Evolutionary conservation across 1,140 invertebrate species (phyloP).

Genomic region (Grapholita molesta): DNA sequence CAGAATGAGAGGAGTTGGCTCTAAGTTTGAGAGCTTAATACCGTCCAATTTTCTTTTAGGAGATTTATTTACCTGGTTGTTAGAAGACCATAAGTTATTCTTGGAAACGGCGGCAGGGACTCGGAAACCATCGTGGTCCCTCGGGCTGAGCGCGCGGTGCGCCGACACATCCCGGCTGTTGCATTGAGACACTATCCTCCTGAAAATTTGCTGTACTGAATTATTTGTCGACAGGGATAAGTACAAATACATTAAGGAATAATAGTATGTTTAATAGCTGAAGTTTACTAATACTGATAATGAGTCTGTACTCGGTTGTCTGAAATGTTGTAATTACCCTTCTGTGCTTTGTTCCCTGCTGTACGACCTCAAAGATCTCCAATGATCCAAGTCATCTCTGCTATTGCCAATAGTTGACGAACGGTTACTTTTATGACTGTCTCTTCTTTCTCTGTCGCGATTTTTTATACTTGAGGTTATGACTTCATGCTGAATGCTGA

Average conservation of each 20-base stretch:
- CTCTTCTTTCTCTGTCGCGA: slow-evolving; percentile 57
- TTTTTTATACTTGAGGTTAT: slow-evolving; percentile 44
- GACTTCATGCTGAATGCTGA: slow-evolving; percentile 56
- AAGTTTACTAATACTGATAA: too few species aligned
- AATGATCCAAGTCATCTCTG: slow-evolving; percentile 66
- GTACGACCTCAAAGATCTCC: slow-evolving; percentile 66
- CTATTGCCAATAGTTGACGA: slow-evolving; percentile 71
- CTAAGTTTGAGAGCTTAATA: too few species aligned
- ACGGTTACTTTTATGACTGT: slow-evolving; percentile 66
- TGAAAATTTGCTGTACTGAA: slow-evolving; percentile 26
- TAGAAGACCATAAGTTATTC: slow-evolving; percentile 40
- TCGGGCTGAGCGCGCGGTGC: slow-evolving; percentile 56
- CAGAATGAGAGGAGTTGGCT: too few species aligned
- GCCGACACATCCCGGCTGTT: slow-evolving; percentile 65
- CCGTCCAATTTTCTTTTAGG: too few species aligned
- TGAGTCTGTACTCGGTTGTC: too few species aligned
- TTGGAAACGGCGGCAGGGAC: slow-evolving; percentile 45
- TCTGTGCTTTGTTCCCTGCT: slow-evolving; percentile 69
- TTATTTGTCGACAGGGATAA: slow-evolving; percentile 17
- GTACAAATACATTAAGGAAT: too few species aligned
- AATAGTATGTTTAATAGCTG: too few species aligned
- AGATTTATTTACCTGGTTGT: slow-evolving; percentile 38
- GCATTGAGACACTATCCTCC: slow-evolving; percentile 70
- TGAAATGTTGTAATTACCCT: slow-evolving; percentile 41
- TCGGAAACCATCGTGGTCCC: slow-evolving; percentile 62